Percentiles rank a stretch among this genome's conserved stretches.
phyloP scores from a whole-genome alignment of 2,113 vertebrate species.

The Crocuta crocuta region DNA sequence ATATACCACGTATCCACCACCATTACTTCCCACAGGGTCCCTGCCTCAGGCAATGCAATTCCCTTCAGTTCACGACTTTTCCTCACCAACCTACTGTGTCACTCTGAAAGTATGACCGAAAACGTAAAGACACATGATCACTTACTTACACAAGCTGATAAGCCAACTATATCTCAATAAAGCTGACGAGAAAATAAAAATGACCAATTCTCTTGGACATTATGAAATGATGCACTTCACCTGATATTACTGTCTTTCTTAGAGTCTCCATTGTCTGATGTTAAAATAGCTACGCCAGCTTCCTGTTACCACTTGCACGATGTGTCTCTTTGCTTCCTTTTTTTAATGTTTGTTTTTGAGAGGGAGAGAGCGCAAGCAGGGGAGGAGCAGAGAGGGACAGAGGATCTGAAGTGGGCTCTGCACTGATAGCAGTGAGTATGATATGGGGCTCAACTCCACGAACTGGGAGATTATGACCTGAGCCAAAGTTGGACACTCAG shows the following conservation, averaged over 20 bases:
- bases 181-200: neutral
- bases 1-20: neutral
- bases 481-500: too few relatives aligned
- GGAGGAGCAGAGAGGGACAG: too few relatives aligned
- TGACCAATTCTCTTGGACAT: neutral
- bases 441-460: too few relatives aligned
- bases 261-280: neutral
- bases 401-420: too few relatives aligned
- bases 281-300: neutral
- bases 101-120: neutral
- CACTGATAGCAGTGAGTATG: too few relatives aligned
- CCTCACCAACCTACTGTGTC: neutral
- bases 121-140: neutral
- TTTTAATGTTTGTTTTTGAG: too few relatives aligned
- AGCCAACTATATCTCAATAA: neutral
- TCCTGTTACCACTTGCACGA: neutral
- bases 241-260: neutral
- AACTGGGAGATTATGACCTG: too few relatives aligned
- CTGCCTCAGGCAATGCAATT: neutral
- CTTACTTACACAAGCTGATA: neutral
- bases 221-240: neutral
- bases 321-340: neutral
- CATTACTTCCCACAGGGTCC: neutral
- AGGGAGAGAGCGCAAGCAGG: too few relatives aligned
- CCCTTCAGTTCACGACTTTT: neutral